Conservation (phyloP, 2,888 invertebrate genomes). For the Macrosoma leucophasiata region DNA sequence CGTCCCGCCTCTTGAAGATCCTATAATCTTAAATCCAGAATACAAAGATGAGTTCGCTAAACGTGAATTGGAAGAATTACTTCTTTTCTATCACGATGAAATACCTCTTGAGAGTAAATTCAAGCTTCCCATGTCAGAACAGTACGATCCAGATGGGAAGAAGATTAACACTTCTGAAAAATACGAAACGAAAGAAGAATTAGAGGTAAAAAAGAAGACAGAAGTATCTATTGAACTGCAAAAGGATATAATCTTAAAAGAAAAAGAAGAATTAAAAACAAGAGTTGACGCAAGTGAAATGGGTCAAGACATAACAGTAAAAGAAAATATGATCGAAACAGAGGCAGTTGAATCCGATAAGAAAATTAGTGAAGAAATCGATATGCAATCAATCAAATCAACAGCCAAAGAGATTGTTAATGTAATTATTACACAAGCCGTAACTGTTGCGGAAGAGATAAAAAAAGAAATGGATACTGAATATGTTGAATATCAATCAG, state of each 20-base stretch:
- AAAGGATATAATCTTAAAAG: slow-evolving; percentile 7
- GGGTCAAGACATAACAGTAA: slow-evolving; percentile 24
- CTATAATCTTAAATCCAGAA: slow-evolving; percentile 53
- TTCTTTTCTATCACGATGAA: slow-evolving; percentile 18
- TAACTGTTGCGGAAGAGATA: slow-evolving; percentile 49
- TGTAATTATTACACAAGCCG: slow-evolving; percentile 52
- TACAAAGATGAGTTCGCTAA: slow-evolving; percentile 47
- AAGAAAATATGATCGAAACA: slow-evolving; percentile 27
- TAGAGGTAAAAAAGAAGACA: no score
- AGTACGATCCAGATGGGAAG: slow-evolving; percentile 52
- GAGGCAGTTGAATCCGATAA: slow-evolving; percentile 31
- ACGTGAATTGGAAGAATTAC: slow-evolving; percentile 26
- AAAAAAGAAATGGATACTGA: slow-evolving; percentile 47
- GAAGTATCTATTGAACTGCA: no score
- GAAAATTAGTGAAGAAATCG: slow-evolving; percentile 38
- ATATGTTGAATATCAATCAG: no score
- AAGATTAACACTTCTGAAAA: slow-evolving; percentile 22
- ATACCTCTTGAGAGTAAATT: slow-evolving; percentile 39
- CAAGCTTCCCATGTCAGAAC: slow-evolving; percentile 54
- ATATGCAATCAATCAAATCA: slow-evolving; percentile 47
- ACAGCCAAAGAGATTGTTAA: slow-evolving; percentile 48
- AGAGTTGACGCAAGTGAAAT: slow-evolving; percentile 8
- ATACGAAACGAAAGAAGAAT: slow-evolving; percentile 8
- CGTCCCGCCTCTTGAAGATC: slow-evolving; percentile 52
- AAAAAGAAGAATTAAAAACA: slow-evolving; percentile 12